Percentiles rank a stretch among this genome's conserved stretches.
Evolutionary conservation across 1,140 invertebrate species (phyloP).

Genomic region (Caenorhabditis briggsae): DNA sequence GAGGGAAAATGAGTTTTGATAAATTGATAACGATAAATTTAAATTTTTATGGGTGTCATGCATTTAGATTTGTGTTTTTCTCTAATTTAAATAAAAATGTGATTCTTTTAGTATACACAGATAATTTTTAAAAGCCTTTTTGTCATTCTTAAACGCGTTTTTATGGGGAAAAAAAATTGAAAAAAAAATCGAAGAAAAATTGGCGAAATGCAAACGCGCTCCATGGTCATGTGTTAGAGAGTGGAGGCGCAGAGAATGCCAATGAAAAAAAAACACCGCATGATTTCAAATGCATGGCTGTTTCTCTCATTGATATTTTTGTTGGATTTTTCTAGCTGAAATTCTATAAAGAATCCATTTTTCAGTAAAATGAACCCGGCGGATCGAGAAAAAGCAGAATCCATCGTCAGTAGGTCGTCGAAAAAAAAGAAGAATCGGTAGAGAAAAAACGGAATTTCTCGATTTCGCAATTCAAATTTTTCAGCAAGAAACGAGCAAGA

Average conservation of each 20-base stretch:
- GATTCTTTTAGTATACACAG: too few species aligned
- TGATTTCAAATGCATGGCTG: slow-evolving; percentile 2
- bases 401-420: slow-evolving; percentile 33
- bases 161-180: neutral
- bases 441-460: neutral
- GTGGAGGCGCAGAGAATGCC: neutral
- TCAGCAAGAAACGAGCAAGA: slow-evolving; percentile 53
- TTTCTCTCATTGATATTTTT: slow-evolving; percentile 18
- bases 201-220: neutral
- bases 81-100: too few species aligned
- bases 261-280: neutral
- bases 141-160: too few species aligned
- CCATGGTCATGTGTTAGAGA: neutral
- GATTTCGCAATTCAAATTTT: neutral
- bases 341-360: neutral
- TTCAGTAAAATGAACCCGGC: neutral
- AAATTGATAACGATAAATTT: too few species aligned
- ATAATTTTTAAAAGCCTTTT: too few species aligned
- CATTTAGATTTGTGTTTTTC: too few species aligned
- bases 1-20: neutral
- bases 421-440: slow-evolving; percentile 35
- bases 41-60: too few species aligned
- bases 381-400: slow-evolving; percentile 20
- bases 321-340: neutral
- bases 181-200: neutral